Base-by-base conservation (phyloP, 2,888 invertebrate species). In the Callimorpha dominula region DNA sequence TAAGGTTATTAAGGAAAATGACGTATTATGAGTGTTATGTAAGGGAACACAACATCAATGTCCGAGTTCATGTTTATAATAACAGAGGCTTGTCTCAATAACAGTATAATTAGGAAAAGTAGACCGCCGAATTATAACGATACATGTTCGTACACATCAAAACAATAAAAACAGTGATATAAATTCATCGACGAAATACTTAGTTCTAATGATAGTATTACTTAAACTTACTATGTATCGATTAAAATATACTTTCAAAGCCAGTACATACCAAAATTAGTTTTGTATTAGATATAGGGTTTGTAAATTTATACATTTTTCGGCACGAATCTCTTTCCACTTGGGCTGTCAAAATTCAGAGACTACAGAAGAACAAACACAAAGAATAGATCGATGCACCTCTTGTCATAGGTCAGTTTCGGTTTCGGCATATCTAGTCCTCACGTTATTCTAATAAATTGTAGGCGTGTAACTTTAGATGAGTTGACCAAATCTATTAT, bases 251-350 rank as follows among this genome's bases (percentile, higher is more conserved):
- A 67, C 52, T 70, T 54, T 70, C 12, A 63, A 20, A 71, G 54
- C 43, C 67, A 79, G 73, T 85, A 93, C 92, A 76, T 91, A 94
- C 94, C 93, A 95, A 91, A 86, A 94, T 88, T 83, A 95, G 90
- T 87, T 91, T 92, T 85, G 91, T 78, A 90, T 92, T 94, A 81
- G 91, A 78, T 90, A 95, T 88, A 89, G 92, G 90, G 81, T 91
- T 93, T 78, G 93, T 91, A 90, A 95, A 93, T 95, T 91, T 94
- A 79, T 92, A 94, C 95, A 95, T 95, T 95, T 83, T 95, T 95
- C 92, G 92, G 91, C 91, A 92, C 89, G 88, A 91, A 91, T 88
- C 89, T 90, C 91, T 87, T 87, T 90, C 87, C 88, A 89, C 91
- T 91, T 85, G 89, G 88, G 88, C 90, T 92, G 94, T 93, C 94